Evolutionary conservation across 2,113 vertebrate genomes (phyloP).

Genomic region (Lanius collurio): DNA sequence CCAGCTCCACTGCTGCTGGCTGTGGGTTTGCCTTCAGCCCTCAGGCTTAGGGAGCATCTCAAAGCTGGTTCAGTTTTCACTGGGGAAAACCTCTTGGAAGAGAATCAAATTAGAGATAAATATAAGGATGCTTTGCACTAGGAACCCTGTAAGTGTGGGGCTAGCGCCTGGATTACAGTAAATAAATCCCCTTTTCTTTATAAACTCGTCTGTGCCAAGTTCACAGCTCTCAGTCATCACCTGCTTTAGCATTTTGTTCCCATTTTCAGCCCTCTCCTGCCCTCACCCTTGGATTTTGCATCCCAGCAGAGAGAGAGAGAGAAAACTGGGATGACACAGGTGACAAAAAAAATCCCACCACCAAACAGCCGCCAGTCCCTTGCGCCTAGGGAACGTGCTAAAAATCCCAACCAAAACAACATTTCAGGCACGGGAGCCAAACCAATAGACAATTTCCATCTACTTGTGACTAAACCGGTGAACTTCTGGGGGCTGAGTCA

Average conservation of each 20-base stretch:
- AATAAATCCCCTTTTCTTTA: slow-evolving; percentile 27
- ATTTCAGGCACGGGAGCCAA: neutral
- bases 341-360: neutral
- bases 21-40: neutral
- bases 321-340: neutral
- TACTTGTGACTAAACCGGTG: neutral
- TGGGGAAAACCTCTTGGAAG: neutral
- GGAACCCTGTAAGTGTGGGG: neutral
- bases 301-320: neutral
- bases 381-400: neutral
- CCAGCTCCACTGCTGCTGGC: neutral
- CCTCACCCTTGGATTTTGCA: neutral
- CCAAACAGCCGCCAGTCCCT: neutral
- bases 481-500: slow-evolving; percentile 21
- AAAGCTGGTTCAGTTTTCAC: fast-evolving
- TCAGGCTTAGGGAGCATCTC: neutral
- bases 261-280: neutral
- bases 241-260: neutral
- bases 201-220: neutral
- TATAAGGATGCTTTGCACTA: neutral
- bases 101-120: neutral
- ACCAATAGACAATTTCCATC: neutral
- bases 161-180: neutral
- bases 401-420: neutral
- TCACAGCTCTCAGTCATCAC: neutral